Conservation (phyloP, 2,113 vertebrate genomes). For the Brachyhypopomus occidentalis region DNA sequence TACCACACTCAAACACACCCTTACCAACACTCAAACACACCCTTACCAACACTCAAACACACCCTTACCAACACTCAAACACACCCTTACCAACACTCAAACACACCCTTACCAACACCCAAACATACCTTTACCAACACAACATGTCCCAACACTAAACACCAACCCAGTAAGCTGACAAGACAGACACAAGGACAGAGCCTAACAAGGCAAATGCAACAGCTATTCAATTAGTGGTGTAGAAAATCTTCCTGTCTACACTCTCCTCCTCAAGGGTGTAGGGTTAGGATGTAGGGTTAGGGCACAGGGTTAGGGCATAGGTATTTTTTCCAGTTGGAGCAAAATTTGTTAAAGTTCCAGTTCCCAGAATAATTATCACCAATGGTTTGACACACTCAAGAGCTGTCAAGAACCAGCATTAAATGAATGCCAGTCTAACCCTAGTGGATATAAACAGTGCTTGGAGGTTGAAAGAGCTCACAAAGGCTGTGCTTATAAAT, state of each 20-base stretch:
- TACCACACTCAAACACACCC: too few relatives aligned
- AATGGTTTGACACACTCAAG: slow-evolving; percentile 81
- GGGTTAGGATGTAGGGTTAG: too few relatives aligned
- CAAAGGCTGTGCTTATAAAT: slow-evolving; percentile 73
- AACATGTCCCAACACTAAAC: slow-evolving; percentile 28
- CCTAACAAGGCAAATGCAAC: too few relatives aligned
- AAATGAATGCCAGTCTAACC: slow-evolving; percentile 70
- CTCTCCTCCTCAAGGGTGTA: too few relatives aligned
- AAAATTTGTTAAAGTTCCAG: slow-evolving; percentile 83
- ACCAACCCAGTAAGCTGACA: slow-evolving; percentile 22
- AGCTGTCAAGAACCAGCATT: slow-evolving; percentile 80
- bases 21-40: slow-evolving; percentile 27
- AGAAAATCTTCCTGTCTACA: too few relatives aligned
- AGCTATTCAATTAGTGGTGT: too few relatives aligned
- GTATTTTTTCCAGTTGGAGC: slow-evolving; percentile 77
- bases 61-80: too few relatives aligned
- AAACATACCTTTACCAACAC: too few relatives aligned
- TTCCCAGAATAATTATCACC: slow-evolving; percentile 93
- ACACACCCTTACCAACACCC: neutral
- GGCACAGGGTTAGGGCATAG: slow-evolving; percentile 27
- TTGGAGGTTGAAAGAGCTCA: slow-evolving; percentile 80
- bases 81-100: slow-evolving; percentile 25
- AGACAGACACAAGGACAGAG: neutral
- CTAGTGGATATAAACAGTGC: slow-evolving; percentile 74
- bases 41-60: too few relatives aligned